Base-by-base conservation (phyloP, 2,113 vertebrate genomes). In the Actinemys pallida region DNA sequence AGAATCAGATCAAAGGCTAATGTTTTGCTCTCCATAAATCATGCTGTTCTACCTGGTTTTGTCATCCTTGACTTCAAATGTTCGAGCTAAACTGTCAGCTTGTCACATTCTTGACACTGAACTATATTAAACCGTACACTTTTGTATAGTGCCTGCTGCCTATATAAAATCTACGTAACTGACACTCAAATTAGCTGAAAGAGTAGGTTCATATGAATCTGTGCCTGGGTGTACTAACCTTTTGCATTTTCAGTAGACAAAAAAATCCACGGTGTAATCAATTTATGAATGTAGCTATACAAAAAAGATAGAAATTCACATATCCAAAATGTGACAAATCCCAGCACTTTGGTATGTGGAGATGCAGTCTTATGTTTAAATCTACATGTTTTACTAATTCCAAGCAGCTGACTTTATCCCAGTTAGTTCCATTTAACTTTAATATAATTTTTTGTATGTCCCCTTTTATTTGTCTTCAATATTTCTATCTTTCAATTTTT, bases 301-400 rank as follows among this genome's bases (percentile, higher is more conserved):
- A 87, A 83, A 27, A 5, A 49, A 31, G 16, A 72, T 56, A 59
- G 39, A 54, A 45, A 7, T 3, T 78, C 4, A 3, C 19, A 31
- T 31, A 2, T 54, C 47, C 25, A 72, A 89, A 80, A 78, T 86
- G 0, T 88, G 80, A 80, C 53, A 85, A 87, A 93, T 50, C 29
- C 20, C 62, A 42, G 27, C 84, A 6, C 17, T 90, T 10, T 72
- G 3, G 11, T 59, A 91, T 85, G 65, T 81, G 57, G 62, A 86
- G 75, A 10, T 84, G 10, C 31, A 10, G 9, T 59, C 84, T 69
- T 82, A 57, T 90, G 14, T 12, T 90, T 82, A 31, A 35, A 9
- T 81, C 90, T 87, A 95, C 81, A 90, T 75, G 87, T 10, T 10
- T n/a, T 94, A 83, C 93, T 92, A 79, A 80, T 95, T 95, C 16